Conservation (phyloP, 2,113 vertebrate species). For the Callorhinus ursinus region DNA sequence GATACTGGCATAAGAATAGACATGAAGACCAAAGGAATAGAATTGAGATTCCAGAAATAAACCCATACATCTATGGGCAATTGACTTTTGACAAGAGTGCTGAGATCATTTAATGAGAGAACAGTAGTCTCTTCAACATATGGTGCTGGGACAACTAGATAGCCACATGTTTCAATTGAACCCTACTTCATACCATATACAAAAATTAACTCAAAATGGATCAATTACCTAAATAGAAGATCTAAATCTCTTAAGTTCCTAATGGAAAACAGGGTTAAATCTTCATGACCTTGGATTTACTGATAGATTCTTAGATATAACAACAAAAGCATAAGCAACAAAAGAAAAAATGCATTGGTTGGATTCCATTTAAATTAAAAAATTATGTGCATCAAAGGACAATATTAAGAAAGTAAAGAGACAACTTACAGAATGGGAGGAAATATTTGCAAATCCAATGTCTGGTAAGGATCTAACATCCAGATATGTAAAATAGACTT, state of each 20-base stretch:
- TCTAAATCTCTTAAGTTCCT: not conserved
- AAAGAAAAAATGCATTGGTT: not conserved
- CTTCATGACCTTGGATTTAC: not conserved
- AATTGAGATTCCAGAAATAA: not conserved
- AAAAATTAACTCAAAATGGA: not conserved
- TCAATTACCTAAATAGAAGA: not conserved
- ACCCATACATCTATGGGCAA: not conserved
- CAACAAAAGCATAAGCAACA: not conserved
- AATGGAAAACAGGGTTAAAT: not conserved
- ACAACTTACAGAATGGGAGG: not conserved
- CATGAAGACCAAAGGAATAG: not conserved
- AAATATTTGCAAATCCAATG: not conserved
- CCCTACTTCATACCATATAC: not conserved
- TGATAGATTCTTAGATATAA: not conserved
- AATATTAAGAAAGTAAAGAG: not conserved
- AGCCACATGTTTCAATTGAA: not conserved
- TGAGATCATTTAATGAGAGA: not conserved
- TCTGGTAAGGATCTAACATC: not conserved
- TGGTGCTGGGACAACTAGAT: not conserved
- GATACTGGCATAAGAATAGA: not conserved
- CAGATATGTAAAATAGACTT: not conserved
- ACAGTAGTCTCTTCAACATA: not conserved
- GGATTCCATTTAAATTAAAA: not conserved
- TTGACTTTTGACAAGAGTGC: not conserved
- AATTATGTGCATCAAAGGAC: not conserved